Evolutionary conservation across 2,113 vertebrate genomes (phyloP), one percentile per base, ranked within the genome.

Genomic region (Bubo bubo): DNA sequence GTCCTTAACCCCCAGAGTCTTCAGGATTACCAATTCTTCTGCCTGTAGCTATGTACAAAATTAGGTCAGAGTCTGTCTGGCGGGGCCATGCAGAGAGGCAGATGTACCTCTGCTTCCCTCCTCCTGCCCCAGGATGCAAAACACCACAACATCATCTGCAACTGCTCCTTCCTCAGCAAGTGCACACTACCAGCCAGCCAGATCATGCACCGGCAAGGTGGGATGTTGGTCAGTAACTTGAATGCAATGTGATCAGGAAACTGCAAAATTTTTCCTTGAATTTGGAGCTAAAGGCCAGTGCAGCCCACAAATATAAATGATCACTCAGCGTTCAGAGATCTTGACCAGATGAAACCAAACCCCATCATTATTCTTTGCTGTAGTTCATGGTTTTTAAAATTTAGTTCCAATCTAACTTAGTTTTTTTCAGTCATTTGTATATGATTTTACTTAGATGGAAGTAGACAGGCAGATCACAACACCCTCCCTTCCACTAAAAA

Each of bases 171-270:
- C 56, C 90, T 15, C 86, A 34, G 39, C 71, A 30, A 39, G 47
- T 7, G 3, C 53, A 7, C 2, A 2, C 56, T 35, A 5, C 71
- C 20, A 14, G 19, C 52, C 34, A n/a, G 15, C 6, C 64, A n/a
- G 45, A 2, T 2, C 90, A 43, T 1, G 5, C 28, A 4, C 62
- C 2, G 2, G 0, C n/a, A 18, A 47, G 18, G 56, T 13, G n/a
- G 19, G 39, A 32, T 7, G 6, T 18, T 23, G 59, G 47, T 30
- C 79, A 56, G 39, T 1, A 3, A 49, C 37, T 19, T 8, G 20
- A 55, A 14, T 11, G 35, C n/a, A 50, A 16, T 4, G 1, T 4
- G 7, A n/a, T 1, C 17, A 8, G 23, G 45, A 45, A 21, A 74
- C 26, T 12, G 45, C 41, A 72, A 64, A 5, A 1, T 22, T 12